A percentile compares a stretch with the other conserved stretches of the same genome.
Evolutionary conservation across 2,797 vertebrate species (phyloP).

Genomic region (Crossoptilon crossoptilon): DNA sequence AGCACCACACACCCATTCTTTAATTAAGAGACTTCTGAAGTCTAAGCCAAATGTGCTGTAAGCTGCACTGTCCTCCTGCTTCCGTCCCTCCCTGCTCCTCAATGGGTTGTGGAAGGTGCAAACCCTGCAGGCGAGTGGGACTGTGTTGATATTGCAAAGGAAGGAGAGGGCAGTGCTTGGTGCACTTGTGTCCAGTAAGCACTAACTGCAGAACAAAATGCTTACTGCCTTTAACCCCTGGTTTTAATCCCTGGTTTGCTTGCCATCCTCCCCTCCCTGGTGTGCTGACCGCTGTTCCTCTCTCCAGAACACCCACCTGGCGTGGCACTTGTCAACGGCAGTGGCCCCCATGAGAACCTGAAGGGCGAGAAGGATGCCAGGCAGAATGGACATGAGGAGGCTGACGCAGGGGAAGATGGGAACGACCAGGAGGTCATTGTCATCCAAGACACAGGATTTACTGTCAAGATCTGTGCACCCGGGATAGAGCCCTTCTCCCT

Average conservation of each 20-base stretch:
- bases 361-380: constrained; percentile 80
- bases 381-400: constrained; percentile 86
- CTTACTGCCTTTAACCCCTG: not conserved
- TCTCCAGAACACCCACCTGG: constrained; percentile 84
- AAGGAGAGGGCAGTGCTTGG: not conserved
- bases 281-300: not conserved
- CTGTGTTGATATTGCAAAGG: not conserved
- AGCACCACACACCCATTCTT: constrained; percentile 43
- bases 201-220: not conserved
- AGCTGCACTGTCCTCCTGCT: constrained; percentile 28
- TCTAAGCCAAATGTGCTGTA: not conserved
- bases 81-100: not conserved
- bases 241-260: not conserved
- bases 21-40: constrained; percentile 52
- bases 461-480: constrained; percentile 95
- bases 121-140: not conserved
- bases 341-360: constrained; percentile 80
- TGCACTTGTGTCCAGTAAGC: not conserved
- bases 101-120: not conserved
- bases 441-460: constrained; percentile 99
- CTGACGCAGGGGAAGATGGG: constrained; percentile 86
- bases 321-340: constrained; percentile 91
- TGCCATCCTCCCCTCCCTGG: not conserved
- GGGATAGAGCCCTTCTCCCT: constrained; percentile 96
- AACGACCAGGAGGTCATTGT: constrained; percentile 99